Base-by-base conservation (phyloP, 2,113 vertebrate genomes). In the Nycticorax nycticorax region DNA sequence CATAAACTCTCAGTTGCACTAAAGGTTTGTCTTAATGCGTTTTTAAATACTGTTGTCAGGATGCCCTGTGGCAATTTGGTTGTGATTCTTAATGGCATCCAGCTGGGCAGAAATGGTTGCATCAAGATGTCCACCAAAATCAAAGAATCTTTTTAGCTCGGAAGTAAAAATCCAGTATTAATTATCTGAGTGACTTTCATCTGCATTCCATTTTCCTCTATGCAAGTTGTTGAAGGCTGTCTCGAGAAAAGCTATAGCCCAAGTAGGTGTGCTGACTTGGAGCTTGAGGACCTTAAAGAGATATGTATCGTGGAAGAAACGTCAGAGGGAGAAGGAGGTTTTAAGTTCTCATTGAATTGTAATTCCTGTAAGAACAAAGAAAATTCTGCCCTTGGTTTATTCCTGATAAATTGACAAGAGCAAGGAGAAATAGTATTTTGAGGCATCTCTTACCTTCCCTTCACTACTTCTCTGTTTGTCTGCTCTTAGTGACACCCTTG, bases 31-130 rank as follows among this genome's bases (percentile, higher is more conserved):
- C 22, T 28, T 84, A 93, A 95, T 88, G 72, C 13, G 10, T 52
- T 96, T 96, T 94, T 85, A 95, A 96, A 90, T 73, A 90, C 43
- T 28, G 22, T 66, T 93, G 50, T 92, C 88, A 91, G 83, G 37
- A 87, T 82, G 64, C 52, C 85, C 79, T 71, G 18, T 90, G 43
- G 85, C 88, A 92, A 39, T 67, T 37, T 84, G 60, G 41, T 84
- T 68, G 30, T 56, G 73, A 37, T 87, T 85, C 68, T 72, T 87
- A 91, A 92, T 87, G 64, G 63, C 30, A 92, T 78, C 88, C 92
- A 95, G 68, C 85, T 93, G 97, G 73, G 35, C 56, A 93, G 56
- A 30, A 97, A 91, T 53, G 48, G 9, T 60, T 91, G 22, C 60
- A 81, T 64, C 83, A 95, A 79, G 56, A 84, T 68, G 43, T 45